Conservation (phyloP, 2,113 vertebrate species). For the Austrofundulus limnaeus region DNA sequence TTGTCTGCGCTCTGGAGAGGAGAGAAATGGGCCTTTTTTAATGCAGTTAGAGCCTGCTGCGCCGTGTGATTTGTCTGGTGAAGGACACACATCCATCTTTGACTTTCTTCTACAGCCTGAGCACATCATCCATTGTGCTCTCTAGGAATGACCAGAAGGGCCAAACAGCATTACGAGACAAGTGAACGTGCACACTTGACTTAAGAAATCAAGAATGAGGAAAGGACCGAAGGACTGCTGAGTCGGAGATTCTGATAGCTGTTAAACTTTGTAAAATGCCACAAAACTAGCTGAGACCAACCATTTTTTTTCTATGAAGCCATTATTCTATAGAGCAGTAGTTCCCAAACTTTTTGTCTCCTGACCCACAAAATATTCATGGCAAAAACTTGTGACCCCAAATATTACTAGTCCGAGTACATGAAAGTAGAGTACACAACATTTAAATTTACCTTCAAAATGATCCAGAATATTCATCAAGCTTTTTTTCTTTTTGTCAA, state of each 20-base stretch:
- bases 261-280: not conserved
- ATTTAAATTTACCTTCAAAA: no score
- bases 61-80: slow-evolving; percentile 29
- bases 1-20: slow-evolving; percentile 24
- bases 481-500: no score
- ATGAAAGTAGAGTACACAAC: no score
- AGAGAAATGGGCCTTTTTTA: slow-evolving; percentile 21
- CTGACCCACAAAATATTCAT: no score
- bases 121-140: slow-evolving; percentile 24
- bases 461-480: no score
- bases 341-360: no score
- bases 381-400: no score
- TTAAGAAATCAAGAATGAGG: not conserved
- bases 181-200: not conserved
- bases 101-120: slow-evolving; percentile 10
- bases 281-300: no score
- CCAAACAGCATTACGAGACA: not conserved
- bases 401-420: no score
- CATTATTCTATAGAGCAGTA: no score
- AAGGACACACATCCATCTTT: slow-evolving; percentile 27
- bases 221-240: not conserved
- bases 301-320: no score
- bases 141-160: slow-evolving; percentile 17
- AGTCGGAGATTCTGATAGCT: not conserved
- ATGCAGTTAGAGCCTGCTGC: slow-evolving; percentile 30